Percentiles rank a stretch among this genome's conserved stretches.
These are phyloP conservation scores for Epinephelus lanceolatus DNA, from an alignment of 2,113 vertebrate genomes.

Conservation along the genomic window DNA sequence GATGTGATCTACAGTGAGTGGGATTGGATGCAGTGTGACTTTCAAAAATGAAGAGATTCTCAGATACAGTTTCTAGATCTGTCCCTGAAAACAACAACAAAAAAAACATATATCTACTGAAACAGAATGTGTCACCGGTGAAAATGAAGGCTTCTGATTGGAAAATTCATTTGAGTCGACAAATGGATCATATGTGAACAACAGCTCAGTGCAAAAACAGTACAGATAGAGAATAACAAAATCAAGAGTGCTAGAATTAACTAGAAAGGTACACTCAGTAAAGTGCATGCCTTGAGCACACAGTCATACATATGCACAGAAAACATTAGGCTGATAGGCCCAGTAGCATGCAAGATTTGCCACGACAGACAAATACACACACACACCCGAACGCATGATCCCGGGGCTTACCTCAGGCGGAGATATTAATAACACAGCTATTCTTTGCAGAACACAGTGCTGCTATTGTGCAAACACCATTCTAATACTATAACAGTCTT, in stretches of 20 bases:
- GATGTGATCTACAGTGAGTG: constrained; percentile 1
- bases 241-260: background rate
- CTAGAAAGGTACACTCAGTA: too few species aligned
- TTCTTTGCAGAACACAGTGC: background rate
- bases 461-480: background rate
- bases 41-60: background rate
- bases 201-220: background rate
- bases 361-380: too few species aligned
- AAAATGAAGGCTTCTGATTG: background rate
- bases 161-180: background rate
- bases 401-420: too few species aligned
- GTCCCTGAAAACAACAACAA: constrained; percentile 1
- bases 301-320: too few species aligned
- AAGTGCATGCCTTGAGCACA: too few species aligned
- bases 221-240: background rate
- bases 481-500: background rate
- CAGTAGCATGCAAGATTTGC: too few species aligned
- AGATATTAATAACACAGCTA: background rate
- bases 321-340: too few species aligned
- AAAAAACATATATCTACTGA: constrained; percentile 2
- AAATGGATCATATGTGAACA: constrained; percentile 2
- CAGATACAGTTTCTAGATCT: background rate
- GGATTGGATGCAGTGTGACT: background rate
- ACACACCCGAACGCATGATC: too few species aligned
- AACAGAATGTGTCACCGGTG: background rate